These are phyloP conservation scores for Nemapogon koenigi DNA, from an alignment of 2,888 invertebrate species.

Conservation along the genomic window DNA sequence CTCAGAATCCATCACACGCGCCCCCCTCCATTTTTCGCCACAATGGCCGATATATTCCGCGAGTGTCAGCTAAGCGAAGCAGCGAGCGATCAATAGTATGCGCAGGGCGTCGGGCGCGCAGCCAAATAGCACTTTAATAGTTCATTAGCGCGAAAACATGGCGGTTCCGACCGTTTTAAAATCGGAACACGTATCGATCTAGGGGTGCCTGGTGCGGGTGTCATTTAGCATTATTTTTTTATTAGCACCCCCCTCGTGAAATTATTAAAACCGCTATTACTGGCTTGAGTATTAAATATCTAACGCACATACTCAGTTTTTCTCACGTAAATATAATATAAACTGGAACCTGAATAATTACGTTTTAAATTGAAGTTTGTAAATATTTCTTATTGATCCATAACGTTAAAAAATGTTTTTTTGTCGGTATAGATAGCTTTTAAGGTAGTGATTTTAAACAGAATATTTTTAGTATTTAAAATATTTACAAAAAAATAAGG, in stretches of 20 bases:
- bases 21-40: conserved; percentile 57
- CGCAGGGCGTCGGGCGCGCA: conserved; percentile 57
- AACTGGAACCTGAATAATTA: too few relatives aligned
- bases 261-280: too few relatives aligned
- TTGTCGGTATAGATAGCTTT: too few relatives aligned
- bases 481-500: too few relatives aligned
- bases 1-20: conserved; percentile 26
- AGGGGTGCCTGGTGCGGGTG: conserved; percentile 20
- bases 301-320: too few relatives aligned
- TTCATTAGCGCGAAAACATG: conserved; percentile 65
- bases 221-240: not conserved
- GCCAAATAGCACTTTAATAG: conserved; percentile 64
- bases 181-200: conserved; percentile 55
- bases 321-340: too few relatives aligned
- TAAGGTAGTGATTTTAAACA: too few relatives aligned
- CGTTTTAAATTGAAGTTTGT: too few relatives aligned
- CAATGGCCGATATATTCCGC: conserved; percentile 61
- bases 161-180: conserved; percentile 59
- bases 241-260: not conserved
- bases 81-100: conserved; percentile 54
- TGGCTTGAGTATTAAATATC: too few relatives aligned
- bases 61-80: not conserved
- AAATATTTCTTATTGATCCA: too few relatives aligned
- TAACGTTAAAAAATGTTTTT: too few relatives aligned
- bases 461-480: too few relatives aligned